Evolutionary conservation across 2,888 invertebrate species (phyloP).

Genomic region (Eupithecia pulchellata): DNA sequence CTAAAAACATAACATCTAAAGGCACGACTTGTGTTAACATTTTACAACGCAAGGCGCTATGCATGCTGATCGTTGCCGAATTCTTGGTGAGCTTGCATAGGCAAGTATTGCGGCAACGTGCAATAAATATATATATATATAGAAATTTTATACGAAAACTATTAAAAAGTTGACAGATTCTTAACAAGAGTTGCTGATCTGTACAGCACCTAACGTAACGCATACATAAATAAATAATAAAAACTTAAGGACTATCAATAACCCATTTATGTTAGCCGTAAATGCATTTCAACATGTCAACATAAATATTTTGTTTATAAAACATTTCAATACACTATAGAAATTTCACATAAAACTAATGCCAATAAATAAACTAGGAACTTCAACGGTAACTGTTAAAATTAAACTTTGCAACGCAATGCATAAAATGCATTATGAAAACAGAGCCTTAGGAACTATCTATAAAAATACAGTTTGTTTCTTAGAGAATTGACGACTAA

Average conservation of each 20-base stretch:
- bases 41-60: background rate
- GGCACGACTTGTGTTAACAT: constrained; percentile 18
- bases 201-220: too few relatives aligned
- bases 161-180: too few relatives aligned
- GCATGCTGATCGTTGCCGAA: too few relatives aligned
- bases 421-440: constrained; percentile 24
- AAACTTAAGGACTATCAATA: background rate
- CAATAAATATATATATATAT: too few relatives aligned
- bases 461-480: constrained; percentile 25
- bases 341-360: constrained; percentile 5
- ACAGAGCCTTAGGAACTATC: constrained; percentile 23
- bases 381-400: constrained; percentile 38
- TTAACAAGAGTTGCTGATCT: too few relatives aligned
- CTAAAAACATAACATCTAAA: constrained; percentile 24
- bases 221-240: background rate
- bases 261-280: background rate
- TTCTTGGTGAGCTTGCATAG: too few relatives aligned
- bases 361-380: constrained; percentile 37
- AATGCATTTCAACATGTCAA: constrained; percentile 11
- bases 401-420: background rate
- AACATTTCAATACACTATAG: background rate
- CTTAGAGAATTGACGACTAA: constrained; percentile 26
- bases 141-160: too few relatives aligned
- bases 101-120: too few relatives aligned
- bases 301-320: background rate